Evolutionary conservation across 2,797 vertebrate species (phyloP), one percentile per base, ranked within the genome.

Genomic region (Craterocephalus amniculus): DNA sequence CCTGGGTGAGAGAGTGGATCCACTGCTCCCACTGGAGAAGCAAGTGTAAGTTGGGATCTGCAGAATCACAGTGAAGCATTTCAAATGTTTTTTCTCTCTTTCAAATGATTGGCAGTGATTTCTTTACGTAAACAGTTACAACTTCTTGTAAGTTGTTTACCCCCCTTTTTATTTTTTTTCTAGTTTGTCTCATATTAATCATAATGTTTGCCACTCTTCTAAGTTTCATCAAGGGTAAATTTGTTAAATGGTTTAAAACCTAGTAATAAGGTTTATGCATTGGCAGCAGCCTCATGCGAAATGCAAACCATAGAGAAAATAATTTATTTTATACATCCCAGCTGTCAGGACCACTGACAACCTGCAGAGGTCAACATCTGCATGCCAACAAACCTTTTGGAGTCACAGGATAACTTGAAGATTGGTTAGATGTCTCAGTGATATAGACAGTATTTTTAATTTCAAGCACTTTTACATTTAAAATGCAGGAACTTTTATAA

Each of bases 1-100:
- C 26, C 87, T 95, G 26, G 96, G 96, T 0, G 92, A 97, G 84
- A 92, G 93, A 0, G 95, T 98, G 82, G 96, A 98, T 84, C 95
- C 95, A 6, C 83, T 52, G 1, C 72, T 97, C 81, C 94, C 96
- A 0, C 88, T 99, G 82, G 96, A 99, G 88, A 95, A 95, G 83
- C 97, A 99, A 88, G 93, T 94, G 97, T 99, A 92, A 86, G 91
- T 78, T 6, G 5, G n/a, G 38, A 24, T 51, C 8, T 61, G 14
- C 2, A 22, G 4, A 61, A 1, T 72, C 6, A 49, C n/a, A 6
- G 18, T 16, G 5, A 14, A 1, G 3, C 10, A 24, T 43, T 66
- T 48, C 1, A 31, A 5, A 55, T 18, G 4, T 59, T 34, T 6
- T n/a, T 10, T n/a, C n/a, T n/a, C 20, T 51, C 24, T 18, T 5